These are phyloP conservation scores for Myxocyprinus asiaticus DNA, from an alignment of 2,113 vertebrate species.

Conservation along the genomic window DNA sequence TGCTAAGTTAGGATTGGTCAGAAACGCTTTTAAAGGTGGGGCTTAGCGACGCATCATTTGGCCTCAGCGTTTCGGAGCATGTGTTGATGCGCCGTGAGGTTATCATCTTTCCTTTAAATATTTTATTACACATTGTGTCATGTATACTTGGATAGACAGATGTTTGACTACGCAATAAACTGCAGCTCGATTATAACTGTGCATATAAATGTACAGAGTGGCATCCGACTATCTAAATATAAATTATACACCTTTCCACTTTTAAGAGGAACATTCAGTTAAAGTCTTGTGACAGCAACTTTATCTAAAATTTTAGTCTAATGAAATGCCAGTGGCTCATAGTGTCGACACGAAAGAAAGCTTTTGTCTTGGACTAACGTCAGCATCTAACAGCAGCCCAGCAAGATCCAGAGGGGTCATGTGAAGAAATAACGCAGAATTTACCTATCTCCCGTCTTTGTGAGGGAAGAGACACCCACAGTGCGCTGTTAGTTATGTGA, in stretches of 20 bases:
- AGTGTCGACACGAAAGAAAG: background rate
- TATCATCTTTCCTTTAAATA: no score
- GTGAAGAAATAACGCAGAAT: background rate
- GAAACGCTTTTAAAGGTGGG: no score
- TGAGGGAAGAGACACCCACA: conserved; percentile 17
- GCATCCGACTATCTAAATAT: no score
- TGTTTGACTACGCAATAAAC: no score
- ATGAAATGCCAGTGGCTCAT: conserved; percentile 8
- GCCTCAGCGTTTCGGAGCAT: no score
- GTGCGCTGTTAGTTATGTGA: conserved; percentile 23
- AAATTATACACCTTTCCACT: background rate
- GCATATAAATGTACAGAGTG: no score
- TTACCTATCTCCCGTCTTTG: background rate
- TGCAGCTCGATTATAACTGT: no score
- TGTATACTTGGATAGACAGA: no score
- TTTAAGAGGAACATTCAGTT: background rate
- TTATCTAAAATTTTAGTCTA: background rate
- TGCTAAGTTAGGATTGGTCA: no score
- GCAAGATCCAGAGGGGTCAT: background rate
- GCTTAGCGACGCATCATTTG: no score
- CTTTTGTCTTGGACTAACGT: background rate
- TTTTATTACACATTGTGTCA: no score
- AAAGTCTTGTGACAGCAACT: background rate
- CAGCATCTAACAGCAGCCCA: background rate
- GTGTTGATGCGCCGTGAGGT: no score